Evolutionary conservation across 1,140 invertebrate genomes (phyloP).

Genomic region (Akabosia matsudoensis): DNA sequence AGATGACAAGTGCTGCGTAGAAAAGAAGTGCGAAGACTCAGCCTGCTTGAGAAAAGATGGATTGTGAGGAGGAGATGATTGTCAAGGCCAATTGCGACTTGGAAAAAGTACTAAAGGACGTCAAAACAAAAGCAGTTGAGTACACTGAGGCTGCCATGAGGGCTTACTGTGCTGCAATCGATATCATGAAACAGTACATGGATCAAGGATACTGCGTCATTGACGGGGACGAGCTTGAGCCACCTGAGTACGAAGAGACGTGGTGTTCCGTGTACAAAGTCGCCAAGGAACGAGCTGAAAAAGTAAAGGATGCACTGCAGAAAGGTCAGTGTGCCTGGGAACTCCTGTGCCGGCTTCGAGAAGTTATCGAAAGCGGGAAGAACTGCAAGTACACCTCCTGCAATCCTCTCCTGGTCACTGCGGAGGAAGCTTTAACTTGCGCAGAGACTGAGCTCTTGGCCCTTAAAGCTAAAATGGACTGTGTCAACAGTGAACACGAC

Average conservation of each 20-base stretch:
- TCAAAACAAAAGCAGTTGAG: conserved; percentile 10
- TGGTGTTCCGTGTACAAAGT: not conserved
- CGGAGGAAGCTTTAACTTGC: not conserved
- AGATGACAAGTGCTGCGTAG: not conserved
- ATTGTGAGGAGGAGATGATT: not conserved
- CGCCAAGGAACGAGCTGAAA: not conserved
- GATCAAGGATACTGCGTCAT: conserved; percentile 15
- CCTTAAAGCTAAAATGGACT: not conserved
- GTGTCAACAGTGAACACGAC: not conserved
- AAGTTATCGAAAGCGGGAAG: conserved; percentile 20
- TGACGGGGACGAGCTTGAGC: not conserved
- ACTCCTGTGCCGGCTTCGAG: not conserved
- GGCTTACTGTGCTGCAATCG: conserved; percentile 3
- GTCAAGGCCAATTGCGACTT: not conserved
- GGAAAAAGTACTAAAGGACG: conserved; percentile 8
- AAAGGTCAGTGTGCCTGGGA: conserved; percentile 20
- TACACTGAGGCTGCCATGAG: conserved; percentile 13
- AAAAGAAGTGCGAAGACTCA: not conserved
- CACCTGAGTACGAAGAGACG: not conserved
- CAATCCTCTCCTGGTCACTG: conserved; percentile 16
- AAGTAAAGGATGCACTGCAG: not conserved
- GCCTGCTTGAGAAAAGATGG: conserved; percentile 6
- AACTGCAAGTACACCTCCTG: conserved; percentile 6
- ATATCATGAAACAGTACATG: not conserved
- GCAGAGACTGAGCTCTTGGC: not conserved